Evolutionary conservation across 1,140 invertebrate species (phyloP).

Genomic region (Drosophila grimshawi): DNA sequence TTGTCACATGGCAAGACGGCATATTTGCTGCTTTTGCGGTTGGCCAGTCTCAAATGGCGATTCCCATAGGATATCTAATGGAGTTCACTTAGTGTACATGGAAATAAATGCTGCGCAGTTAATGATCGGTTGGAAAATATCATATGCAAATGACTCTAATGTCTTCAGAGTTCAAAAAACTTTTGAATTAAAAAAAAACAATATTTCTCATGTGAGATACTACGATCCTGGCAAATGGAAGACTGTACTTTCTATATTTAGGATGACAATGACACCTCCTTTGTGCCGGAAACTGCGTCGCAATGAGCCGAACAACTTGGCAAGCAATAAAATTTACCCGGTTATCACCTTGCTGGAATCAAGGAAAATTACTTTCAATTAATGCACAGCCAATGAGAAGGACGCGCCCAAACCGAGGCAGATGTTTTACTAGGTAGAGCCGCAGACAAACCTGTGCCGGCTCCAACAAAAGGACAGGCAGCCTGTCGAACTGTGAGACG

Average conservation of each 20-base stretch:
- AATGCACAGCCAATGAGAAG: conserved; percentile 56
- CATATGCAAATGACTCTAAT: conserved; percentile 10
- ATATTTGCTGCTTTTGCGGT: conserved; percentile 51
- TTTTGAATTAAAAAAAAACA: neutral
- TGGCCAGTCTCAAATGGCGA: conserved; percentile 23
- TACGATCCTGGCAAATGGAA: neutral
- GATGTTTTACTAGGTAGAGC: conserved; percentile 61
- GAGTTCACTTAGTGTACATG: conserved; percentile 3
- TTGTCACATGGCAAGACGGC: conserved; percentile 51
- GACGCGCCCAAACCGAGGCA: conserved; percentile 58
- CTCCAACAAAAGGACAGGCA: conserved; percentile 57
- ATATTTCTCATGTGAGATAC: neutral
- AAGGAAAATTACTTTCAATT: conserved; percentile 73
- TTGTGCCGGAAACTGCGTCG: conserved; percentile 50
- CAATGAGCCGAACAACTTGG: conserved; percentile 46
- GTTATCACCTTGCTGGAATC: conserved; percentile 68
- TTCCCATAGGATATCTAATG: conserved; percentile 20
- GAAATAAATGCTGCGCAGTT: neutral
- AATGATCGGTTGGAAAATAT: conserved; percentile 1
- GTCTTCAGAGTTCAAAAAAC: conserved; percentile 7
- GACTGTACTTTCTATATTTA: conserved; percentile 28
- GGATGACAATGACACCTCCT: neutral
- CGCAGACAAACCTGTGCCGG: conserved; percentile 65
- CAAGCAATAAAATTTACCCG: conserved; percentile 36
- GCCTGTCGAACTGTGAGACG: conserved; percentile 40